These are phyloP conservation scores for Ceratothoa steindachneri DNA, from an alignment of 2,888 invertebrate species.

Conservation along the genomic window DNA sequence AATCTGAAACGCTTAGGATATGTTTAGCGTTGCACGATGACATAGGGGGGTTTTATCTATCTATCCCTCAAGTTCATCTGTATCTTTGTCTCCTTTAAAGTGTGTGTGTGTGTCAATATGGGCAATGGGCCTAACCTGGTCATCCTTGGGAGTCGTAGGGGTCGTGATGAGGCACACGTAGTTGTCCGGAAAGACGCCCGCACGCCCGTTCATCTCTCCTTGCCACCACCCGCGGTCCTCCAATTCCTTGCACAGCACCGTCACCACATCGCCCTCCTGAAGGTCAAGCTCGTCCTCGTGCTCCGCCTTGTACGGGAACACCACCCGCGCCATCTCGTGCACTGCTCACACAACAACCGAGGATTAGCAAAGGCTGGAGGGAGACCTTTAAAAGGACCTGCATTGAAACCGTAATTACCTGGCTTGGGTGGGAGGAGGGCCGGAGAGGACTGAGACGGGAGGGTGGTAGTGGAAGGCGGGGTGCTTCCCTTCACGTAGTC, in stretches of 20 bases:
- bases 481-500: no score
- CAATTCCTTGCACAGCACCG: conserved; percentile 78
- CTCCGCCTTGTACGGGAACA: conserved; percentile 81
- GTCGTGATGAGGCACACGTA: conserved; percentile 68
- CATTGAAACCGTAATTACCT: no score
- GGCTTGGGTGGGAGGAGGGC: conserved; percentile 43
- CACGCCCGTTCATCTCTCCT: conserved; percentile 81
- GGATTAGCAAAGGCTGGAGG: no score
- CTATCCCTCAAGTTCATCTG: no score
- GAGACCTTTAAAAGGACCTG: no score
- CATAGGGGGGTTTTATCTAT: not conserved
- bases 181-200: conserved; percentile 96
- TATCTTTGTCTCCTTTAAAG: not conserved
- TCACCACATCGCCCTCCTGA: conserved; percentile 79
- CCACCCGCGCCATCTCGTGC: conserved; percentile 72
- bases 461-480: no score
- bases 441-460: no score
- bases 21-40: no score
- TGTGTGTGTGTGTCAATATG: conserved; percentile 5
- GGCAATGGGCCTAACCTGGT: no score
- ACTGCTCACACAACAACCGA: no score
- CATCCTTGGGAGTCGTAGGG: no score
- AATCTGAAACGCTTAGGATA: no score
- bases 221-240: conserved; percentile 98
- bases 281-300: conserved; percentile 93